These are phyloP conservation scores for Stercorarius parasiticus DNA, from an alignment of 2,113 vertebrate genomes.

Conservation along the genomic window DNA sequence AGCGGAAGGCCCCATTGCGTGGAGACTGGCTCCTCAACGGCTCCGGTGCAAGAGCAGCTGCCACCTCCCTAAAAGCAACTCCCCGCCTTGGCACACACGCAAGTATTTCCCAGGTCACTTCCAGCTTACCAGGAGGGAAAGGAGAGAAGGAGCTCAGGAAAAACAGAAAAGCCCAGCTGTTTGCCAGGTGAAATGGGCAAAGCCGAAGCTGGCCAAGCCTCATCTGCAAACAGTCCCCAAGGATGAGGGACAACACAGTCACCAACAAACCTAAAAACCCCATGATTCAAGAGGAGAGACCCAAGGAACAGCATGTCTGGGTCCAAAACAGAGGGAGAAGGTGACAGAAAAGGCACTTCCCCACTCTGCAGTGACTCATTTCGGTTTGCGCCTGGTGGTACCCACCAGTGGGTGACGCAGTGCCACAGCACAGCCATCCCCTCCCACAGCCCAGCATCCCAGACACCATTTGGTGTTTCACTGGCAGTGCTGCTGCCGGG, in stretches of 20 bases:
- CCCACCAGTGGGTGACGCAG: rapidly evolving
- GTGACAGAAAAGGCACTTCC: not conserved
- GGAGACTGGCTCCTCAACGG: not conserved
- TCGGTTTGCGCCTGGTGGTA: rapidly evolving
- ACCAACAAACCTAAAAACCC: not conserved
- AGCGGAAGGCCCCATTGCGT: not conserved
- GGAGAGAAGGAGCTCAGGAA: not conserved
- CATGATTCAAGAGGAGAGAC: not conserved
- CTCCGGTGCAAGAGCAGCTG: not conserved
- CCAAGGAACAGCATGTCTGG: rapidly evolving
- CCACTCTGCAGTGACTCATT: not conserved
- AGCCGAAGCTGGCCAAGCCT: not conserved
- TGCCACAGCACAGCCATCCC: not conserved
- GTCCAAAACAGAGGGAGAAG: not conserved
- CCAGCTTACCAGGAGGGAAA: not conserved
- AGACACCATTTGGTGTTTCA: rapidly evolving
- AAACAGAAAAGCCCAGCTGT: not conserved
- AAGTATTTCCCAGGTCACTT: not conserved
- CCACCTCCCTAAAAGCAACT: not conserved
- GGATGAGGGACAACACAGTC: not conserved
- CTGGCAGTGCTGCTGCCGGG: not conserved
- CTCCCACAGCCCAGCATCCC: not conserved
- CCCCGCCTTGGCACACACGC: rapidly evolving
- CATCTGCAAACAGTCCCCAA: rapidly evolving
- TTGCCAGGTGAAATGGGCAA: not conserved